Percentiles rank a stretch among this genome's conserved stretches.
Conservation (phyloP, 2,797 vertebrate species). For the Phrynocephalus forsythii region DNA sequence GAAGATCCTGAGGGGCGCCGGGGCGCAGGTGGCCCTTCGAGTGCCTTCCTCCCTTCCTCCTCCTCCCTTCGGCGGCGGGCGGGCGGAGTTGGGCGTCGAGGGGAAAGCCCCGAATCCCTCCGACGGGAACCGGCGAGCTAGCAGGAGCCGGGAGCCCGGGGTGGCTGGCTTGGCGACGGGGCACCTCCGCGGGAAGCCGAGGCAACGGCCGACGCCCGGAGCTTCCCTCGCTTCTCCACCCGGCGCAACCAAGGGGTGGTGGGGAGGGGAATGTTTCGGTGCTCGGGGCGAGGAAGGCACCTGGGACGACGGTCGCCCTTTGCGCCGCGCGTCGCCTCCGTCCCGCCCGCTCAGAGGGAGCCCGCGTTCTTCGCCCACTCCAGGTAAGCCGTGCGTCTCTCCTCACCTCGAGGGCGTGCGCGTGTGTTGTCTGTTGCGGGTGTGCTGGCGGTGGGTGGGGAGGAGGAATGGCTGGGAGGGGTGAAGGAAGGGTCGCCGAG, state of each 20-base stretch:
- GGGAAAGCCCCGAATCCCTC: background rate
- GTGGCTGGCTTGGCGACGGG: background rate
- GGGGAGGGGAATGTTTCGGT: background rate
- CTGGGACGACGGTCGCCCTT: too few species aligned
- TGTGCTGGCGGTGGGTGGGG: background rate
- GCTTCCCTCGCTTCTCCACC: background rate
- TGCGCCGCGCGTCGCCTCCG: background rate
- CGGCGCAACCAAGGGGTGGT: background rate
- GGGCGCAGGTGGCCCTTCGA: constrained; percentile 12
- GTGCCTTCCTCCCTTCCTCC: background rate
- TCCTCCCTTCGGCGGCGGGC: background rate
- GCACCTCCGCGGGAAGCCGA: background rate
- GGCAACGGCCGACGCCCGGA: too few species aligned
- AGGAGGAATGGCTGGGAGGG: background rate
- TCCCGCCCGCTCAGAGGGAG: background rate
- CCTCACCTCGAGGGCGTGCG: too few species aligned
- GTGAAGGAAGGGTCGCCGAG: too few species aligned
- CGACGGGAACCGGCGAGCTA: background rate
- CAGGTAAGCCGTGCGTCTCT: background rate
- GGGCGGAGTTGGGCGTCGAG: background rate
- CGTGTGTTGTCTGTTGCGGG: background rate
- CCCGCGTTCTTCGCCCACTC: too few species aligned
- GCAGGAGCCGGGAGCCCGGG: background rate
- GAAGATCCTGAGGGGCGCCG: background rate
- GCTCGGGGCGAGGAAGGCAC: background rate